Evolutionary conservation across 1,140 invertebrate species (phyloP), one percentile per base, ranked within the genome.

Genomic region (Zaprionus camerounensis): DNA sequence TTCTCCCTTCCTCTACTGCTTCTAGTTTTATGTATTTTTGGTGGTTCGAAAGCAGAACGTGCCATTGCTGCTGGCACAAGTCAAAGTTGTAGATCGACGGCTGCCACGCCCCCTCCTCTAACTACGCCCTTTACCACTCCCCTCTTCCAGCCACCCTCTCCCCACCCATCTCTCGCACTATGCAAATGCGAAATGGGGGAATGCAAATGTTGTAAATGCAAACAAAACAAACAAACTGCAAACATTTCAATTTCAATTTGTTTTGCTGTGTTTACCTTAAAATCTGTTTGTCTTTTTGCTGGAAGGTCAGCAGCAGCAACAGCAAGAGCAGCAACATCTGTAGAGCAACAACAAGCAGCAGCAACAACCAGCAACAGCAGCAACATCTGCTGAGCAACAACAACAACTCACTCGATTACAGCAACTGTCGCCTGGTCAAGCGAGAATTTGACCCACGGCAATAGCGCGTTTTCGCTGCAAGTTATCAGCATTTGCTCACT

Each of bases 31-130:
- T 56, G 20, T 41, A 9, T 51, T 17, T 31, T 58, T 38, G 36
- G 49, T 81, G 76, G 6, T 58, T 64, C 62, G 76, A 82, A 82
- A 83, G 76, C 80, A 63, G 53, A 74, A 70, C 55, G 56, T 31
- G n/a, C 31, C 15, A 34, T 6, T 57, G 55, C 26, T 26, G 34
- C 56, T 1, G 53, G 26, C 64, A 38, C 61, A 44, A 67, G 44
- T 38, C 44, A 64, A 70, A 71, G 58, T 12, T 41, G 5, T 36
- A 38, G 7, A 5, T 56, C 17, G 38, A 31, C 11, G 3, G 9
- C 22, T 22, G 41, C 20, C 20, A 7, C 11, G 1, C 20, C 66
- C 22, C 22, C 49, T n/a, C 34, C n/a, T 17, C n/a, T 17, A 17
- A 46, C 41, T 34, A 34, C 31, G 2, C 31, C 9, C 9, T 34